Evolutionary conservation across 2,113 vertebrate species (phyloP).

Genomic region (Myotis brandtii): DNA sequence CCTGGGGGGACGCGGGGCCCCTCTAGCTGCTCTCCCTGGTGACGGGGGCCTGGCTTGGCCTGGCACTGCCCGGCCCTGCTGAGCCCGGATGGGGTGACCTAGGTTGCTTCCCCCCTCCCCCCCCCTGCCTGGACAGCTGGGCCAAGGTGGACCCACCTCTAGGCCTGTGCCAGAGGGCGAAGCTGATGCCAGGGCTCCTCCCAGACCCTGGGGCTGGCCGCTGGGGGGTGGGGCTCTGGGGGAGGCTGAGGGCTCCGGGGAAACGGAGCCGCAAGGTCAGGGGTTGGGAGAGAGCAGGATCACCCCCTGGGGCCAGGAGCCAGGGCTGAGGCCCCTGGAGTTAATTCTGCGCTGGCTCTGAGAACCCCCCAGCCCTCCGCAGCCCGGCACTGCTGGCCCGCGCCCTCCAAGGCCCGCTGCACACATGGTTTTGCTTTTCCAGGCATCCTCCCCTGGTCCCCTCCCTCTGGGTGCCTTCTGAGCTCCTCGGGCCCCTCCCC

Average conservation of each 20-base stretch:
- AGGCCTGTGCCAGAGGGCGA: constrained; percentile 24
- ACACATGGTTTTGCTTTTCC: constrained; percentile 76
- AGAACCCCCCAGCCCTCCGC: neutral
- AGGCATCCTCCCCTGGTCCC: constrained; percentile 65
- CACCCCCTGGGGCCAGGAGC: neutral
- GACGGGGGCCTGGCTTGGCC: neutral
- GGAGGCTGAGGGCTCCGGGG: neutral
- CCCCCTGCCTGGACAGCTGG: constrained; percentile 6
- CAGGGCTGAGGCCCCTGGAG: neutral
- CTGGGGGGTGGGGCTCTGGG: neutral
- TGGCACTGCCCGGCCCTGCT: neutral
- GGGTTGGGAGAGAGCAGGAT: neutral
- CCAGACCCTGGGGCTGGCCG: neutral
- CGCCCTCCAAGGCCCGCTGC: constrained; percentile 8
- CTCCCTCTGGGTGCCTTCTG: constrained; percentile 76
- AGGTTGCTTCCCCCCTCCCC: neutral
- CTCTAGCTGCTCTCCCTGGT: neutral
- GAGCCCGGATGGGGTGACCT: neutral
- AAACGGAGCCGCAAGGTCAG: neutral
- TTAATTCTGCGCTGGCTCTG: constrained; percentile 1
- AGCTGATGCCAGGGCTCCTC: neutral
- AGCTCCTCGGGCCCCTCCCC: constrained; percentile 75
- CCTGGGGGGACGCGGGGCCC: neutral
- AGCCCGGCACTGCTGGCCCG: neutral
- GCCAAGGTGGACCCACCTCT: constrained; percentile 20